phyloP scores from a whole-genome alignment of 2,797 vertebrate species.

The Argyrosomus regius region DNA sequence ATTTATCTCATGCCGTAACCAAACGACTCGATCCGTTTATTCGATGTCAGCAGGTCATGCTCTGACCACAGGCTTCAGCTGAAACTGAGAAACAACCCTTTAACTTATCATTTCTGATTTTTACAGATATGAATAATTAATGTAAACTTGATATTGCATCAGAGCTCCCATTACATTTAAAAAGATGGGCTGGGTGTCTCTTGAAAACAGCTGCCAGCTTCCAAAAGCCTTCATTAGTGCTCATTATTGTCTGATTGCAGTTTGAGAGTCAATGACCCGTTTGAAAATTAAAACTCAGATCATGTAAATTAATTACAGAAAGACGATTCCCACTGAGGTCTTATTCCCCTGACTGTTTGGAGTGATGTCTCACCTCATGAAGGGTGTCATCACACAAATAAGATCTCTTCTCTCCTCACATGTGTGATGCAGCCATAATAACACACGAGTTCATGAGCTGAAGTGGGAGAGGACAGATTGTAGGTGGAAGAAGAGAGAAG shows the following conservation, averaged over 20 bases:
- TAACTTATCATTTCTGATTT: not conserved
- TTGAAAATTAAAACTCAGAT: not conserved
- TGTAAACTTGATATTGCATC: not conserved
- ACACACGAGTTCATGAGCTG: too few species aligned
- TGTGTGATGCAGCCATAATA: not conserved
- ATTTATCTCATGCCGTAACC: not conserved
- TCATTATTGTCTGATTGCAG: not conserved
- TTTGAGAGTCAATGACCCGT: not conserved
- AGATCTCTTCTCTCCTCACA: not conserved
- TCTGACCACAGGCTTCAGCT: not conserved
- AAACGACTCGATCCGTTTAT: not conserved
- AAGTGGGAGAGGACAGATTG: constrained; percentile 45
- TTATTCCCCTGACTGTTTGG: not conserved
- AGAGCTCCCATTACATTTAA: not conserved
- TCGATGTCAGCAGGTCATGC: not conserved
- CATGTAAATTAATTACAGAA: not conserved
- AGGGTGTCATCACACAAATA: not conserved
- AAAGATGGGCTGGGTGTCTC: not conserved
- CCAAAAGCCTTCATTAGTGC: constrained; percentile 8
- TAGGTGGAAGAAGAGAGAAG: constrained; percentile 49
- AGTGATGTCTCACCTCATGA: not conserved
- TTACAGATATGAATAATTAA: not conserved
- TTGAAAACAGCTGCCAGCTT: not conserved
- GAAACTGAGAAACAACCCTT: not conserved
- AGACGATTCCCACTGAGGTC: not conserved